Percentiles rank a stretch among this genome's conserved stretches.
Evolutionary conservation across 2,888 invertebrate species (phyloP).

Genomic region (Argyra leucocephala): DNA sequence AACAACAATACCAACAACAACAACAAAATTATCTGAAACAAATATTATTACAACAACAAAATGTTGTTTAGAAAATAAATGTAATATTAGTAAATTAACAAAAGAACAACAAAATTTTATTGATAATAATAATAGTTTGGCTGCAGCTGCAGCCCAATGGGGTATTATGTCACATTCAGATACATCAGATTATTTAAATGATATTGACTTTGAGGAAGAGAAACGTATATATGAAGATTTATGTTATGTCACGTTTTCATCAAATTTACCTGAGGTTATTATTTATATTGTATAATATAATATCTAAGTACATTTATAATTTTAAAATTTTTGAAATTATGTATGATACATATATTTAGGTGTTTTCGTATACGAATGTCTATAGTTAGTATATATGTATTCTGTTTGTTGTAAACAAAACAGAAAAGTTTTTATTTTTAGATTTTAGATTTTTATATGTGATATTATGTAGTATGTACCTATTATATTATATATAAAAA

Average conservation of each 20-base stretch:
- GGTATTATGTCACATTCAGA: constrained; percentile 27
- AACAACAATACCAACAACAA: constrained; percentile 20
- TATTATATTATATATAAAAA: no score
- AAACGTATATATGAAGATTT: constrained; percentile 82
- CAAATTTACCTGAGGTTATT: constrained; percentile 56
- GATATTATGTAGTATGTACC: no score
- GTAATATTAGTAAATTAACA: constrained; percentile 8
- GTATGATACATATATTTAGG: background rate
- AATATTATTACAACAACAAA: background rate
- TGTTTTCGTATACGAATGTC: no score
- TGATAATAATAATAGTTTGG: constrained; percentile 31
- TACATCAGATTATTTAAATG: constrained; percentile 37
- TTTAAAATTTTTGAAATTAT: background rate
- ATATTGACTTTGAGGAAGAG: constrained; percentile 47
- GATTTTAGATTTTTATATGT: no score
- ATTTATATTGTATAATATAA: background rate
- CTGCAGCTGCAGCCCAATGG: constrained; percentile 33
- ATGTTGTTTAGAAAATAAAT: constrained; percentile 9
- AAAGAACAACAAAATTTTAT: background rate
- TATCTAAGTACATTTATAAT: background rate
- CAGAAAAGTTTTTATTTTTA: no score
- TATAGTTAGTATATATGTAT: no score
- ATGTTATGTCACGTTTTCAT: constrained; percentile 74
- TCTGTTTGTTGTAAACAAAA: no score
- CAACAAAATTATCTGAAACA: constrained; percentile 12